Evolutionary conservation across 2,888 invertebrate genomes (phyloP), one percentile per base, ranked within the genome.

Genomic region (Aelia acuminata): DNA sequence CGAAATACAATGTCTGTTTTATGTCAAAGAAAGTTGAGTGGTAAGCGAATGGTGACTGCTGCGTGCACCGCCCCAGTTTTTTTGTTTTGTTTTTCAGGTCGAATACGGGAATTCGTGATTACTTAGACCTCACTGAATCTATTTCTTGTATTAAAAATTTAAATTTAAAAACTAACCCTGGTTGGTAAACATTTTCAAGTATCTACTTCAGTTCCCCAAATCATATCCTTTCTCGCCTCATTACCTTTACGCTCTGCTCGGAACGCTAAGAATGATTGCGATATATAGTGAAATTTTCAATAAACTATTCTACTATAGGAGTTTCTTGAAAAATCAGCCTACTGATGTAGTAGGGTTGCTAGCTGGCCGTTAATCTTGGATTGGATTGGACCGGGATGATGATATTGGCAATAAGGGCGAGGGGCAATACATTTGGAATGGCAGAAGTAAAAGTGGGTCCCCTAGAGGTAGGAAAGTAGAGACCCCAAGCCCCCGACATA

Each of bases 401-500:
- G 80, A 80, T 80, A 80, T 80, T 80, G 80, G 80, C 80, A 80
- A 80, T 80, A 80, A 80, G 80, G 80, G 43, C 39, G n/a, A n/a
- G 15, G 43, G 43, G 80, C 80, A 80, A 80, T 80, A 80, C 80
- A 80, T 80, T 43, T 80, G n/a, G 43, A 80, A 80, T 80, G 80
- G 80, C 43, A 80, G 80, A 80, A 80, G 80, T 80, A 80, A 80
- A 80, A 80, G 80, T 47, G 80, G 80, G 43, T 15, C 80, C 43
- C 43, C 80, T 80, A 80, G 80, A 80, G 80, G 80, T 80, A 80
- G 80, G 18, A 35, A 26, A 70, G 63, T 35, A 35, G 63, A 26
- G 57, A 5, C 22, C 22, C 22, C 53, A 26, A 26, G 5, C 63
- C 63, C 63, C 35, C 43, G 22, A 80, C 80, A 80, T 80, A 80